Conservation (phyloP, 2,113 vertebrate genomes). For the Naja naja region DNA sequence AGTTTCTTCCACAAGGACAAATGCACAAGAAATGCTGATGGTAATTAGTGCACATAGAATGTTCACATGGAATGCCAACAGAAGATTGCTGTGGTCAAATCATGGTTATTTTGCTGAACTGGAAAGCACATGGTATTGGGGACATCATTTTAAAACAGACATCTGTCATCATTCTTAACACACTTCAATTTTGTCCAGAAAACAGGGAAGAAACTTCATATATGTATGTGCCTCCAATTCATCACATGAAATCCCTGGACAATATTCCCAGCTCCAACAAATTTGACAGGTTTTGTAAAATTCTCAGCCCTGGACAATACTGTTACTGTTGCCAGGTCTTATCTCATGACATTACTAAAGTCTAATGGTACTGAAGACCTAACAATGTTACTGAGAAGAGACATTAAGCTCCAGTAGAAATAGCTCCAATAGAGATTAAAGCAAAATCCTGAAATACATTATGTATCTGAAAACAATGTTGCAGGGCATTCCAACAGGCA, state of each 20-base stretch:
- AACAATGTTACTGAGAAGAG: not conserved
- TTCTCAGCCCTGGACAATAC: not conserved
- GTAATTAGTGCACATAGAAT: not conserved
- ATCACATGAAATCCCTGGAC: not conserved
- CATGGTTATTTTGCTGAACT: no score
- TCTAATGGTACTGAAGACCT: not conserved
- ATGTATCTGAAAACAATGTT: not conserved
- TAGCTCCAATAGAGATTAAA: not conserved
- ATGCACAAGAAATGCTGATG: not conserved
- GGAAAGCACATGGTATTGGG: not conserved
- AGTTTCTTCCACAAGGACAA: not conserved
- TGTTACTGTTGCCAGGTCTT: not conserved
- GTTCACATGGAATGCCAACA: not conserved
- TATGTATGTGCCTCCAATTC: not conserved
- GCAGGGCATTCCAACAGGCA: not conserved
- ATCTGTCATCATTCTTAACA: not conserved
- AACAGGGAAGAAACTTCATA: not conserved
- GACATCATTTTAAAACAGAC: not conserved
- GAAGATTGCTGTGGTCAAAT: not conserved
- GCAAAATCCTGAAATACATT: not conserved
- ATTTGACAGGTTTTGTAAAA: not conserved
- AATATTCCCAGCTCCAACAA: not conserved
- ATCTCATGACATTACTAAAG: not conserved
- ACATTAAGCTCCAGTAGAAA: not conserved
- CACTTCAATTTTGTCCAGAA: not conserved